Evolutionary conservation across 30 jellyfish, hydroid and myxozoan genomes (phyloP).

Genomic region (Cassiopea xamachana): DNA sequence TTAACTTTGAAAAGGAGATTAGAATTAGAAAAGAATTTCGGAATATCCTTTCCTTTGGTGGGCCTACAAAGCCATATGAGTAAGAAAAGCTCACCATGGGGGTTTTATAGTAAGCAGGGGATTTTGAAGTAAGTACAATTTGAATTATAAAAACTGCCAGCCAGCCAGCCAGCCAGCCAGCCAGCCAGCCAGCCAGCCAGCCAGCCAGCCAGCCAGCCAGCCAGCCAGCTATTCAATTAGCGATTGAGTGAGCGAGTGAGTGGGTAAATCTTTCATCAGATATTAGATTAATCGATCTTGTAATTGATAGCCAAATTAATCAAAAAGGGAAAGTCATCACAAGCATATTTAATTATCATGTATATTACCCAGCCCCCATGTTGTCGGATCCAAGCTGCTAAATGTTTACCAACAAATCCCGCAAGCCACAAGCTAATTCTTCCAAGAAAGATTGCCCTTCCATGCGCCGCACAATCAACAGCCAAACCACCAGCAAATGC

Average conservation of each 20-base stretch:
- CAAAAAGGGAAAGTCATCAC: not conserved
- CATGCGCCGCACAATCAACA: constrained; percentile 82
- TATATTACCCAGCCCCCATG: constrained; percentile 93
- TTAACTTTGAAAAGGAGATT: too few relatives aligned
- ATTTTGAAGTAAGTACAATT: too few relatives aligned
- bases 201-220: not conserved
- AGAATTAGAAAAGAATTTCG: too few relatives aligned
- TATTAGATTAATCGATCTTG: not conserved
- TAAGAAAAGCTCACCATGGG: too few relatives aligned
- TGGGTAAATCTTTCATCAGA: not conserved
- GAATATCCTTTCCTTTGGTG: too few relatives aligned
- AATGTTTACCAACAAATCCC: constrained; percentile 50
- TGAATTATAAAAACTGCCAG: not conserved
- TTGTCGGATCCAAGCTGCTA: constrained; percentile 78
- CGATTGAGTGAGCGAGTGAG: not conserved
- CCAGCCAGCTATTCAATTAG: not conserved
- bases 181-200: not conserved
- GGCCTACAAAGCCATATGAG: too few relatives aligned
- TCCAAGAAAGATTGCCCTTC: constrained; percentile 79
- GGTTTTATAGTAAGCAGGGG: too few relatives aligned
- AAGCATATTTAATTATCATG: too few relatives aligned
- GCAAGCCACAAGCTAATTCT: constrained; percentile 87
- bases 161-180: not conserved
- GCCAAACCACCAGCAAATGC: constrained; percentile 96
- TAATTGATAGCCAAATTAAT: not conserved